These are phyloP conservation scores for Calcarius ornatus DNA, from an alignment of 2,113 vertebrate genomes.

Conservation along the genomic window DNA sequence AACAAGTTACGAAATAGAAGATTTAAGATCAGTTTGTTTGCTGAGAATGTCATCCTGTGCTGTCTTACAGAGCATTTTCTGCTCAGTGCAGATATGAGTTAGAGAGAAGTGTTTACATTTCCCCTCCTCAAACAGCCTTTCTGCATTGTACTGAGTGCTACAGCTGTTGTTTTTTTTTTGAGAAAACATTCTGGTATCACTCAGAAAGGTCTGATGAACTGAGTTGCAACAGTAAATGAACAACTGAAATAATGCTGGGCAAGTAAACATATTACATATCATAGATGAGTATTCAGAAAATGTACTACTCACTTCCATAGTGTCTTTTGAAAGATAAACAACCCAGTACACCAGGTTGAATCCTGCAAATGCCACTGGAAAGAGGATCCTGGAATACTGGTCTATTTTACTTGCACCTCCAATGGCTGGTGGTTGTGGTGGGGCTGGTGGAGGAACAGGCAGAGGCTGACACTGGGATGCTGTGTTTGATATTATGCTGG, in stretches of 20 bases:
- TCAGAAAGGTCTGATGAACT: background rate
- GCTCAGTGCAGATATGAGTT: background rate
- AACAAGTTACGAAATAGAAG: background rate
- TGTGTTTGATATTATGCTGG: constrained; percentile 65
- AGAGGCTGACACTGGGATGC: constrained; percentile 54
- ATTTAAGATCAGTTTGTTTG: constrained; percentile 2
- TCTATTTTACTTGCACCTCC: constrained; percentile 94
- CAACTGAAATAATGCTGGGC: background rate
- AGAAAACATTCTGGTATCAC: background rate
- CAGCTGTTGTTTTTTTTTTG: background rate
- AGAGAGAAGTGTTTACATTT: background rate
- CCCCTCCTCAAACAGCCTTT: background rate
- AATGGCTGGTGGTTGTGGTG: constrained; percentile 66
- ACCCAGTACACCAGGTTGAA: constrained; percentile 97
- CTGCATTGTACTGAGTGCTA: background rate
- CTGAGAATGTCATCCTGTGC: background rate
- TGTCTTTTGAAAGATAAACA: constrained; percentile 95
- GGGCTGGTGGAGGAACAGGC: constrained; percentile 68
- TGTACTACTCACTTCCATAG: constrained; percentile 87
- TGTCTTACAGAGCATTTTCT: background rate
- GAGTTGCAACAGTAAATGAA: background rate
- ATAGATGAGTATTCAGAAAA: background rate
- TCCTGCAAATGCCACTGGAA: constrained; percentile 92
- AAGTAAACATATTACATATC: background rate
- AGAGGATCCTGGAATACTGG: constrained; percentile 94